phyloP scores from a whole-genome alignment of 2,888 invertebrate species.

The Dryadula phaetusa region DNA sequence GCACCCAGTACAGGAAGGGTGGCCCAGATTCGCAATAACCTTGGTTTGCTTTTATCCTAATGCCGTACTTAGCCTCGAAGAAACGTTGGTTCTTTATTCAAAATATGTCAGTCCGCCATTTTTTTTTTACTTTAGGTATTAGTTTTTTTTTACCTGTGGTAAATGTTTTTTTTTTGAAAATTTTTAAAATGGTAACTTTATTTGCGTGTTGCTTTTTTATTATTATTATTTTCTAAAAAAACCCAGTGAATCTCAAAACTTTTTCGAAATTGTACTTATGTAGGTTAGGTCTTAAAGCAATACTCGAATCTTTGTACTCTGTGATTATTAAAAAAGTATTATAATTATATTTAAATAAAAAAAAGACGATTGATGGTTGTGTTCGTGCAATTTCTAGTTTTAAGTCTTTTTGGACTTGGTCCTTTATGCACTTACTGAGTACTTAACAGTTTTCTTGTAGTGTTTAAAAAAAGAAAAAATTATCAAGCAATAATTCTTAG shows the following conservation, averaged over 20 bases:
- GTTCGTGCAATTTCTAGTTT: constrained; percentile 81
- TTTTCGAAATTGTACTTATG: constrained; percentile 36
- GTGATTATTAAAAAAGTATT: constrained; percentile 76
- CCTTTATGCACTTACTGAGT: constrained; percentile 49
- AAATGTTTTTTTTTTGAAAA: not conserved
- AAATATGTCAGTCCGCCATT: constrained; percentile 19
- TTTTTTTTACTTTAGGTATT: not conserved
- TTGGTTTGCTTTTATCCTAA: constrained; percentile 41
- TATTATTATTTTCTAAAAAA: not conserved
- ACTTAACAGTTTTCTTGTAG: constrained; percentile 39
- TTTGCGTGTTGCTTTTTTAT: too few relatives aligned
- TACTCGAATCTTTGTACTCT: constrained; percentile 64
- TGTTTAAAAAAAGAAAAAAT: constrained; percentile 18
- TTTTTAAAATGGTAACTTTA: too few relatives aligned
- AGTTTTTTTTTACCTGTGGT: not conserved
- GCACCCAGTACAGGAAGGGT: constrained; percentile 37
- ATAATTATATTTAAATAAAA: constrained; percentile 50
- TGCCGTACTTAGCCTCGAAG: constrained; percentile 34
- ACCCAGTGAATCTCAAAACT: constrained; percentile 19
- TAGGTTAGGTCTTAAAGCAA: constrained; percentile 68
- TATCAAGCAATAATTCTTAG: constrained; percentile 25
- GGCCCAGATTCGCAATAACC: constrained; percentile 35
- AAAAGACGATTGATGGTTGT: constrained; percentile 81
- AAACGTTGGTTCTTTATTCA: constrained; percentile 31
- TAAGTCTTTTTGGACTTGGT: constrained; percentile 71